Percentiles rank a stretch among this genome's conserved stretches.
Evolutionary conservation across 2,888 invertebrate genomes (phyloP).

Genomic region (Operophtera brumata): DNA sequence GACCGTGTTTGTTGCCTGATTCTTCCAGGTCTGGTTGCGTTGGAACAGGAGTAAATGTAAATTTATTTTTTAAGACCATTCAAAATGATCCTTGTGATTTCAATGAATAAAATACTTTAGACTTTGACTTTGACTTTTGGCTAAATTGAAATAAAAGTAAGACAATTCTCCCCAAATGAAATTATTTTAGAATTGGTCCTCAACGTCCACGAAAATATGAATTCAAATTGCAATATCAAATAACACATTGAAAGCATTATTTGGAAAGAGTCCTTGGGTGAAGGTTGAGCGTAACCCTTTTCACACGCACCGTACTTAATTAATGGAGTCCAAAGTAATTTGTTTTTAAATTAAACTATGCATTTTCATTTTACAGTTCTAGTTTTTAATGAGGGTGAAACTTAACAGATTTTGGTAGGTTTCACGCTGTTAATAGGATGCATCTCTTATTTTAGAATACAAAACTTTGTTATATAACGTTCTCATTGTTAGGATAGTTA

Average conservation of each 20-base stretch:
- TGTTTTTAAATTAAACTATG: constrained; percentile 32
- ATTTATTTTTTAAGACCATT: too few species aligned
- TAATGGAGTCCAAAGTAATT: constrained; percentile 34
- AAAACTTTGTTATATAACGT: too few species aligned
- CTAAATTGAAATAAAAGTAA: too few species aligned
- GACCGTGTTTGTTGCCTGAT: too few species aligned
- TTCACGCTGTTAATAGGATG: not conserved
- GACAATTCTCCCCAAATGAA: not conserved
- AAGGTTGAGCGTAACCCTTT: constrained; percentile 34
- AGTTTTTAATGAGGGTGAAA: constrained; percentile 8
- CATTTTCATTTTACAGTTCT: constrained; percentile 20
- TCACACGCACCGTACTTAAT: constrained; percentile 34
- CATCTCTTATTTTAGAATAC: too few species aligned
- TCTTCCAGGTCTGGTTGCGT: too few species aligned
- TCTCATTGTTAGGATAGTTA: too few species aligned
- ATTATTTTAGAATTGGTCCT: not conserved
- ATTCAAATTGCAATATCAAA: constrained; percentile 5
- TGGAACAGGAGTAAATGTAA: too few species aligned
- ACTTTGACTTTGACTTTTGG: too few species aligned
- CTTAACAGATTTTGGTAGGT: not conserved
- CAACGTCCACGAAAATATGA: not conserved
- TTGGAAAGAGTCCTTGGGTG: constrained; percentile 23
- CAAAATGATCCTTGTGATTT: too few species aligned
- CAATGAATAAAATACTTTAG: too few species aligned
- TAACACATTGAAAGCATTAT: constrained; percentile 21